Base-by-base conservation (phyloP, 2,113 vertebrate species). In the Athene noctua region DNA sequence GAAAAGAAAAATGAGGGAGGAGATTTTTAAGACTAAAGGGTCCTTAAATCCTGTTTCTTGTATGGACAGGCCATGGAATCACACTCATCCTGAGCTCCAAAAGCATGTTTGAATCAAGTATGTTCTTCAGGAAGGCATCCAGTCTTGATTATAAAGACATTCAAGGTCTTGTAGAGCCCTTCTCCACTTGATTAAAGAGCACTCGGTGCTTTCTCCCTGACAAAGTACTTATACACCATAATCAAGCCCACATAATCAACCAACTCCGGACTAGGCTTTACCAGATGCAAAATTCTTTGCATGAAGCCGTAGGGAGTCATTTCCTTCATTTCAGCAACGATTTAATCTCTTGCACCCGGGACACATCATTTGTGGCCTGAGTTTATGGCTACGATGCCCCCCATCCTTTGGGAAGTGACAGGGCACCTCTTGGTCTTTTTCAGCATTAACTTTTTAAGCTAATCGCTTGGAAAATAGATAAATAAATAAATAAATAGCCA, bases 331-430 rank as follows among this genome's bases (percentile, higher is more conserved):
- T 55, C 47, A 49, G 40, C 55, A 18, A 1, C 2, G 3, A 25
- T 11, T 40, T 12, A 4, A 30, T 47, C 46, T 15, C 38, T 26
- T 4, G 2, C 0, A 5, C 47, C 6, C 13, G 5, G 5, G 8
- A 26, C 3, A 1, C 1, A 6, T 20, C 34, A 1, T 10, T 1
- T 2, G 10, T 2, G 62, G 21, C 40, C 65, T 32, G 18, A 40
- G 20, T 36, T 29, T 55, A 21, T 25, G 2, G 19, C 4, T 29
- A 9, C 2, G 1, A 30, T 6, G 29, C 1, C 68, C n/a, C n/a
- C 26, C 36, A 15, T 17, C 58, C 19, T 1, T 0, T 5, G 65
- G 8, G 26, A 70, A 0, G 1, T 6, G 40, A 22, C 2, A 11
- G 9, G 29, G 40, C 30, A 46, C 10, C 34, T 44, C 38, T 59